Percentiles rank a stretch among this genome's conserved stretches.
Evolutionary conservation across 2,113 vertebrate species (phyloP).

Genomic region (Orcinus orca): DNA sequence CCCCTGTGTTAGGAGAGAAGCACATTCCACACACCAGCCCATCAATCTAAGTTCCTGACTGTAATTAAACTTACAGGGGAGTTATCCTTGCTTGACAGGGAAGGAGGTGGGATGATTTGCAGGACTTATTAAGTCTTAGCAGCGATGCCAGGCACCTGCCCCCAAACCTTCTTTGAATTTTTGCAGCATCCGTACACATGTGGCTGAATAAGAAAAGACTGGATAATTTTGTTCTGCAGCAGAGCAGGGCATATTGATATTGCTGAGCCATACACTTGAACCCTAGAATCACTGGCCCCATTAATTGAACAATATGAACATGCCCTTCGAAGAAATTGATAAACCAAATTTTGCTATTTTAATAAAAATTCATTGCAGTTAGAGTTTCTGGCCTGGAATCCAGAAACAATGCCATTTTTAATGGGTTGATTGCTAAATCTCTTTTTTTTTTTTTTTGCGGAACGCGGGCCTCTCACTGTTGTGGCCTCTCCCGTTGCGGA

Average conservation of each 20-base stretch:
- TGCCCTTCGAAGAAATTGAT: not conserved
- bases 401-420: not conserved
- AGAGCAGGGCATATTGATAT: not conserved
- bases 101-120: not conserved
- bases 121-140: conserved; percentile 19
- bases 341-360: not conserved
- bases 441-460: not conserved
- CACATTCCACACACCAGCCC: not conserved
- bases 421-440: not conserved
- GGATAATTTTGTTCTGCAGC: not conserved
- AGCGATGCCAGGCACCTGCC: not conserved
- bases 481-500: too few relatives aligned
- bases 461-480: too few relatives aligned
- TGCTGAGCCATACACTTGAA: not conserved
- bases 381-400: not conserved
- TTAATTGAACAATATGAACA: not conserved
- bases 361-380: not conserved
- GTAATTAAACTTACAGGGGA: conserved; percentile 58
- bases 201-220: not conserved
- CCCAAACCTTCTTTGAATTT: not conserved
- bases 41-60: not conserved
- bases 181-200: not conserved
- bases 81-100: conserved; percentile 10
- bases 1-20: not conserved
- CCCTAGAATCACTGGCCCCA: not conserved